Percentiles rank a stretch among this genome's conserved stretches.
Conservation (phyloP, 2,888 invertebrate species). For the Lasioglossum marginatum region DNA sequence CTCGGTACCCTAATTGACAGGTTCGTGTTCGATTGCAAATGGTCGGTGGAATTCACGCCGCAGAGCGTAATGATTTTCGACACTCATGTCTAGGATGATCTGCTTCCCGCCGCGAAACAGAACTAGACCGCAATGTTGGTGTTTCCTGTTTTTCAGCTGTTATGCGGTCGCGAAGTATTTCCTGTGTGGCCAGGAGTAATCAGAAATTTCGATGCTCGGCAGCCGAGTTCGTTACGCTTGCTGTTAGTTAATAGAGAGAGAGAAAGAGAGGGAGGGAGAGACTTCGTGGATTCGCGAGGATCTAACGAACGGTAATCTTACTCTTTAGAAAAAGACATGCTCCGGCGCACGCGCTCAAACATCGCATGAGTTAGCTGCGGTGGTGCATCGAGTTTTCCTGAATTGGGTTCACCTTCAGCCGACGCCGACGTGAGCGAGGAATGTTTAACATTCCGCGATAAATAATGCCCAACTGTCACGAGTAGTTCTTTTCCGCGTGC, state of each 20-base stretch:
- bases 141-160: conserved; percentile 64
- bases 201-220: conserved; percentile 33
- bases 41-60: neutral
- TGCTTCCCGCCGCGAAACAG: conserved; percentile 33
- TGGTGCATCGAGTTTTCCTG: neutral
- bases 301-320: conserved; percentile 26
- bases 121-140: conserved; percentile 48
- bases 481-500: neutral
- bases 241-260: conserved; percentile 6
- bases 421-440: neutral
- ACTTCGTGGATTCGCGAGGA: neutral
- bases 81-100: neutral
- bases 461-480: no score
- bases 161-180: conserved; percentile 51
- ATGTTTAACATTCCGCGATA: neutral
- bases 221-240: neutral
- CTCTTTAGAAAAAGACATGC: conserved; percentile 14
- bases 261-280: neutral
- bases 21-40: neutral
- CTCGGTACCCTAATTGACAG: neutral
- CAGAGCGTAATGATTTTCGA: conserved; percentile 27
- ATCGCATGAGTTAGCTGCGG: conserved; percentile 8
- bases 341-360: neutral
- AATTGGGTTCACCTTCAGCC: neutral
- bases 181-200: conserved; percentile 46